Conservation (phyloP, 1,140 invertebrate species). For the Drosophila willistoni region DNA sequence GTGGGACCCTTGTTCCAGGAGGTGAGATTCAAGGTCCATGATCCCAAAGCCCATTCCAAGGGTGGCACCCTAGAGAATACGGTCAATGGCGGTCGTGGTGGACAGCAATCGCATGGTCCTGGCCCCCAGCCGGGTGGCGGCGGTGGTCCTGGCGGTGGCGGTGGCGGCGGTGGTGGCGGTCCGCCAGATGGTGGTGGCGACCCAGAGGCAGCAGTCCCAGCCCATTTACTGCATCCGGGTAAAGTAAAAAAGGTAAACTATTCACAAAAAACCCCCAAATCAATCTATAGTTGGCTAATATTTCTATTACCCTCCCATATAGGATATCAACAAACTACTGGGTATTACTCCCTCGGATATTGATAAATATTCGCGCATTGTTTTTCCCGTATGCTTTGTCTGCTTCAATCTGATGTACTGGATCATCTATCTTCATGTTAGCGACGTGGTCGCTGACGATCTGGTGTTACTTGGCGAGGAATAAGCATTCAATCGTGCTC, state of each 20-base stretch:
- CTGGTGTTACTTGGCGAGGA: conserved; percentile 93
- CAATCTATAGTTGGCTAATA: no score
- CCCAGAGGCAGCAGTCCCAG: conserved; percentile 87
- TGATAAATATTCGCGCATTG: conserved; percentile 97
- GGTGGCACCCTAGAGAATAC: conserved; percentile 95
- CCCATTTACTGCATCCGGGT: conserved; percentile 90
- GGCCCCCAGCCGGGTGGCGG: conserved; percentile 67
- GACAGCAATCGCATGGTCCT: conserved; percentile 84
- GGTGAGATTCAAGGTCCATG: conserved; percentile 96
- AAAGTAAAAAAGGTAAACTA: conserved; percentile 85
- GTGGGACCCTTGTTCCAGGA: conserved; percentile 93
- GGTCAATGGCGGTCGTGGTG: conserved; percentile 90
- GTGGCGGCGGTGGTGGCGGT: conserved; percentile 73
- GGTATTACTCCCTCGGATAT: conserved; percentile 97
- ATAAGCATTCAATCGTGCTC: conserved; percentile 31
- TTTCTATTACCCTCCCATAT: conserved; percentile 68
- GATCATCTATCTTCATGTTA: conserved; percentile 98
- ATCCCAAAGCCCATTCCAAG: conserved; percentile 95
- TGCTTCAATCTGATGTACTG: conserved; percentile 99
- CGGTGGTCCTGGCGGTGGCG: conserved; percentile 84
- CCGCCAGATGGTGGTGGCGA: conserved; percentile 84
- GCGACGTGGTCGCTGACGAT: conserved; percentile 96
- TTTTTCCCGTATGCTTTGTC: conserved; percentile 98
- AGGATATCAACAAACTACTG: conserved; percentile 94
- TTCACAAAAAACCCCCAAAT: neutral